A percentile compares a stretch with the other conserved stretches of the same genome.
These are phyloP conservation scores for Mnemiopsis leidyi DNA, from an alignment of 37 sponge, comb jelly and placozoan genomes.

Conservation along the genomic window DNA sequence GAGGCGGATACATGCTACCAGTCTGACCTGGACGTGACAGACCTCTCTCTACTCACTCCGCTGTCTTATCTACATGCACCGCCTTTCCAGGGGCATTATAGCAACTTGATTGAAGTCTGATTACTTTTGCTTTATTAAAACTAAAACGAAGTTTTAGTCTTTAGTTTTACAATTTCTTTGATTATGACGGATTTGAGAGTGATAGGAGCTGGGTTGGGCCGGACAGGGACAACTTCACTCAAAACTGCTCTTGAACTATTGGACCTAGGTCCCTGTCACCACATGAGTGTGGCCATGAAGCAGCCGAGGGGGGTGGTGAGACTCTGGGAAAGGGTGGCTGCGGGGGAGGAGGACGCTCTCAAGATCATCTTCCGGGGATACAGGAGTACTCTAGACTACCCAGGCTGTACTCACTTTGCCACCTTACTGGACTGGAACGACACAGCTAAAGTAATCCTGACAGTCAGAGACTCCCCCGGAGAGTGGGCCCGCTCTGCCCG, in stretches of 20 bases:
- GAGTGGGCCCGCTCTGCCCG: constrained; percentile 6
- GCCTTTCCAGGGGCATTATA: no score
- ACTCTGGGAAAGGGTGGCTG: not conserved
- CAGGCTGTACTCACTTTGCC: not conserved
- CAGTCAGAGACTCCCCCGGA: not conserved
- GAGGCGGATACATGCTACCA: not conserved
- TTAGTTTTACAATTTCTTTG: no score
- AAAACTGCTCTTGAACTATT: constrained; percentile 15
- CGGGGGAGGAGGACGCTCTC: not conserved
- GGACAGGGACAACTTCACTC: constrained; percentile 23
- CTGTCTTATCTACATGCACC: no score
- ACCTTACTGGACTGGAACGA: not conserved
- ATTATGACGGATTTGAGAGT: constrained; percentile 11
- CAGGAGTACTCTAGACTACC: not conserved
- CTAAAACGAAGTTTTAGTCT: not conserved
- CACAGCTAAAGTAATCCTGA: not conserved
- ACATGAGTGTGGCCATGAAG: constrained; percentile 41
- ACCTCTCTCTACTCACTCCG: not conserved
- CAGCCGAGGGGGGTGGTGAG: constrained; percentile 13
- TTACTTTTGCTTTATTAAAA: not conserved
- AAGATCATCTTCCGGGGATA: not conserved
- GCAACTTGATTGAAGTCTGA: no score
- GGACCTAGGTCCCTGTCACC: constrained; percentile 18
- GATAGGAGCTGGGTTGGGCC: constrained; percentile 21
- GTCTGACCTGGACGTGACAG: not conserved